These are phyloP conservation scores for Myrmecobius fasciatus DNA, from an alignment of 2,113 vertebrate genomes.

Conservation along the genomic window DNA sequence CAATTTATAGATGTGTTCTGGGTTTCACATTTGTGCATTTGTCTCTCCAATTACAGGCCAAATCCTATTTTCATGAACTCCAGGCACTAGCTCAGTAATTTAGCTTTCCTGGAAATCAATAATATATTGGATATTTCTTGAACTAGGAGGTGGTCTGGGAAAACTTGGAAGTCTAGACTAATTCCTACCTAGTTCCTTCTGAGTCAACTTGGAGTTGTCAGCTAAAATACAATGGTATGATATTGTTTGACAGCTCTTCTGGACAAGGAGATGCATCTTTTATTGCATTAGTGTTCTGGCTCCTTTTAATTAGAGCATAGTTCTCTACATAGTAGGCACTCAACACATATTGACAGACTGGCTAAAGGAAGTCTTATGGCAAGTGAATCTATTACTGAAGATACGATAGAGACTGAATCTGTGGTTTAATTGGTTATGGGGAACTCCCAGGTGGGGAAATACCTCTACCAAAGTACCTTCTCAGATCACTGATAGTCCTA, in stretches of 20 bases:
- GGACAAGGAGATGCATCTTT: not conserved
- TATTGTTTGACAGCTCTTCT: not conserved
- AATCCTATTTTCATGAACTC: not conserved
- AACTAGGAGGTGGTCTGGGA: not conserved
- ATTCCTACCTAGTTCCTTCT: not conserved
- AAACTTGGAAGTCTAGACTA: not conserved
- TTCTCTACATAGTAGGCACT: not conserved
- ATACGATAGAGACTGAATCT: not conserved
- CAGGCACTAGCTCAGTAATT: accelerated
- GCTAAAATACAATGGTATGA: not conserved
- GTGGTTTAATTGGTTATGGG: not conserved
- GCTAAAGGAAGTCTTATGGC: not conserved
- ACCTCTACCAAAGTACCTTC: not conserved
- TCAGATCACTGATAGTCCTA: not conserved
- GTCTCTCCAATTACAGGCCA: not conserved
- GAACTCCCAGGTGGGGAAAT: not conserved
- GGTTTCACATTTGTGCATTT: accelerated
- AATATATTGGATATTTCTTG: not conserved
- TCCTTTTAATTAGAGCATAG: not conserved
- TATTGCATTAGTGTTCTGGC: not conserved
- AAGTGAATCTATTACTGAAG: not conserved
- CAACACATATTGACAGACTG: not conserved
- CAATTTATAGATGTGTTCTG: not conserved
- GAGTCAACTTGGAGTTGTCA: not conserved
- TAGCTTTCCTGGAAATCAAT: not conserved